Conservation (phyloP, 1,140 invertebrate genomes). For the Arctopsyche grandis region DNA sequence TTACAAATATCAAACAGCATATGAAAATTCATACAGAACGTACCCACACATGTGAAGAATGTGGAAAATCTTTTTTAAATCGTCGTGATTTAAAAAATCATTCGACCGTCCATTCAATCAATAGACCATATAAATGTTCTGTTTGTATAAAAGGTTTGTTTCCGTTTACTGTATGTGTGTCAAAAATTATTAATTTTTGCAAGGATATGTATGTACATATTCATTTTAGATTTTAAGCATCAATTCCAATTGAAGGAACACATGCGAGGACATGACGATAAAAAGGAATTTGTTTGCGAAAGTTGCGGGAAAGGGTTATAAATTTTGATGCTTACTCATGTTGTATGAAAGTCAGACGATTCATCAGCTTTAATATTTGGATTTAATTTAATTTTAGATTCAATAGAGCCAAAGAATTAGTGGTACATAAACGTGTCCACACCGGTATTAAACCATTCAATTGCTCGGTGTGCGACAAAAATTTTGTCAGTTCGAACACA, state of each 20-base stretch:
- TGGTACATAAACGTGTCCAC: slow-evolving; percentile 74
- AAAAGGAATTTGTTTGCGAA: slow-evolving; percentile 47
- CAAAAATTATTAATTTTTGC: slow-evolving; percentile 61
- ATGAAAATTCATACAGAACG: slow-evolving; percentile 36
- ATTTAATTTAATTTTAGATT: slow-evolving; percentile 37
- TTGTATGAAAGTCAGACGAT: slow-evolving; percentile 54
- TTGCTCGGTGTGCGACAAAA: slow-evolving; percentile 66
- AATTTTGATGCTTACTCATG: neutral
- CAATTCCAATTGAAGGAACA: slow-evolving; percentile 44
- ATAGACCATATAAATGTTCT: slow-evolving; percentile 42
- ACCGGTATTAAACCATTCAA: slow-evolving; percentile 71
- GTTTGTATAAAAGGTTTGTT: slow-evolving; percentile 56
- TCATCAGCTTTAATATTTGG: slow-evolving; percentile 73
- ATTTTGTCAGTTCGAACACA: slow-evolving; percentile 60
- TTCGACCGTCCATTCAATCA: slow-evolving; percentile 31
- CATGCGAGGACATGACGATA: slow-evolving; percentile 45
- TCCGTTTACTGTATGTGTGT: slow-evolving; percentile 58
- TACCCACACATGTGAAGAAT: slow-evolving; percentile 39
- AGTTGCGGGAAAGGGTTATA: slow-evolving; percentile 47
- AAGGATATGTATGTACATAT: slow-evolving; percentile 58
- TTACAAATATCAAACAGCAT: slow-evolving; percentile 36
- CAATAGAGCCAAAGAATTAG: slow-evolving; percentile 52
- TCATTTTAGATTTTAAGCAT: slow-evolving; percentile 45
- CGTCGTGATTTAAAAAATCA: slow-evolving; percentile 39
- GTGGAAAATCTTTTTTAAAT: slow-evolving; percentile 44